Base-by-base conservation (phyloP, 2,797 vertebrate species). In the Glyptemys insculpta region DNA sequence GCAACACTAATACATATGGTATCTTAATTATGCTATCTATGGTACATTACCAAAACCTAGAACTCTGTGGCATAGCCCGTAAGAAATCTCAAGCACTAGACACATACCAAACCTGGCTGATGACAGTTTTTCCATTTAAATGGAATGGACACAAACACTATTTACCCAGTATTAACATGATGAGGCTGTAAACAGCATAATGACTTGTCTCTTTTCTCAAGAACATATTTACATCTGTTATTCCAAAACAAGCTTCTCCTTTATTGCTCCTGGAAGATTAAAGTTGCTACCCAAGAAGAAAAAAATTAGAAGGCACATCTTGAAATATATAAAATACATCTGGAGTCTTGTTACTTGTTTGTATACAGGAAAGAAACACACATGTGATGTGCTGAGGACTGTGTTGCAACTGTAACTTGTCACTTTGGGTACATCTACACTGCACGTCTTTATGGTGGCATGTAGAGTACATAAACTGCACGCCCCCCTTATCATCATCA, bases 171-270 rank as follows among this genome's bases (percentile, higher is more conserved):
- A 92, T 95, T 95, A 76, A 15, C 93, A 83, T 85, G 37, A 11
- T 72, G 84, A 92, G 52, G 6, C 27, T 50, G 1, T 83, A 91
- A 79, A 85, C 78, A 87, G 5, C 11, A 93, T 34, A 92, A 31
- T 53, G 78, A 31, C 1, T 78, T 80, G 93, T 93, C 41, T 91
- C 12, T 81, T 96, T 96, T 95, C 47, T 83, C 52, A 94, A 79
- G 78, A 76, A 41, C 91, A 49, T 87, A 92, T 96, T 97, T 95
- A 89, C 81, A 68, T 27, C 78, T 95, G 4, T 72, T 90, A 93
- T 50, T 78, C 90, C 79, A 96, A 97, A 68, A 1, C 14, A 96
- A 94, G 15, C 11, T 52, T 92, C 56, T 84, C 25, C 6, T 94
- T 8, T 91, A 95, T 86, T 83, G 44, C 62, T 94, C 72, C 81